Conservation (phyloP, 2,113 vertebrate genomes). For the Leptosomus discolor region DNA sequence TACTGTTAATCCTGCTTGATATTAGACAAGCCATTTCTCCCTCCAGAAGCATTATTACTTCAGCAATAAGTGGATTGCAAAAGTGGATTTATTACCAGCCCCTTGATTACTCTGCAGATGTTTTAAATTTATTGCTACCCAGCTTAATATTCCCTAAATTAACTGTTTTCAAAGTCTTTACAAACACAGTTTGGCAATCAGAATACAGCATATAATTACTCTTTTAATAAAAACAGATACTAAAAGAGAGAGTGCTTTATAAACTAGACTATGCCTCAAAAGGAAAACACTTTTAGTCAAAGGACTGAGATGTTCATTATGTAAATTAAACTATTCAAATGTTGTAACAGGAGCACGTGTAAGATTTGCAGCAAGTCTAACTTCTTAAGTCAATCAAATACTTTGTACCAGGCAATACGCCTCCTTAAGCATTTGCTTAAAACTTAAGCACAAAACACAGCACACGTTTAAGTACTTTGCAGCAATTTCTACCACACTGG, state of each 20-base stretch:
- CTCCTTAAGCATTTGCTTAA: background rate
- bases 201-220: background rate
- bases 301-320: background rate
- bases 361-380: background rate
- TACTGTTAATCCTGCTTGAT: background rate
- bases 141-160: background rate
- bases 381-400: background rate
- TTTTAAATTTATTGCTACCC: background rate
- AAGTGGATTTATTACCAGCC: background rate
- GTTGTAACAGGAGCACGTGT: background rate
- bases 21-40: background rate
- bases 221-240: background rate
- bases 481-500: background rate
- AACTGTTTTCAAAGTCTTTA: background rate
- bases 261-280: background rate
- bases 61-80: background rate
- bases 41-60: background rate
- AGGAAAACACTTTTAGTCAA: background rate
- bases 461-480: background rate
- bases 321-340: background rate
- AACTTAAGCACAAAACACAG: background rate
- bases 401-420: background rate
- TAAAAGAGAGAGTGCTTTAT: background rate
- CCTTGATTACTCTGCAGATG: background rate
- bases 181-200: background rate